These are phyloP conservation scores for Proales similis DNA, from an alignment of 1,140 invertebrate genomes.

Conservation along the genomic window DNA sequence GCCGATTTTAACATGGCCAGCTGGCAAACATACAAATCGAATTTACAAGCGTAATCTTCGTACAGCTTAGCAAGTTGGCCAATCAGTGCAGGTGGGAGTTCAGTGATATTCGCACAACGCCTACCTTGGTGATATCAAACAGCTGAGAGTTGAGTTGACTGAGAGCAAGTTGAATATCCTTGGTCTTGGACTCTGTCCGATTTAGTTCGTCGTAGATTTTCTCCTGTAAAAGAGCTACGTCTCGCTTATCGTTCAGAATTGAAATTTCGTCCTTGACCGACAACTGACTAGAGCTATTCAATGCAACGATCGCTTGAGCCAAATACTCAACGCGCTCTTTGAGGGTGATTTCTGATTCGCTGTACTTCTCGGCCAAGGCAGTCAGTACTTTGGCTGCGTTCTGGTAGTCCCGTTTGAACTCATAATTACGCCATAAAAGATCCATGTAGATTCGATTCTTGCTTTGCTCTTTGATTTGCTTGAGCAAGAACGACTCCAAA, in stretches of 20 bases:
- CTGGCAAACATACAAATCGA: conserved; percentile 56
- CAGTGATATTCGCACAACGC: not conserved
- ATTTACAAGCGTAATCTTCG: conserved; percentile 56
- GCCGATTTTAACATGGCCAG: conserved; percentile 51
- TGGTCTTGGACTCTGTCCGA: conserved; percentile 45
- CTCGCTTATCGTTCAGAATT: conserved; percentile 85
- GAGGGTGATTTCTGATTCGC: conserved; percentile 55
- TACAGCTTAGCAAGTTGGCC: conserved; percentile 60
- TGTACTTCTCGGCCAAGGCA: conserved; percentile 71
- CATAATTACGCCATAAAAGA: conserved; percentile 90
- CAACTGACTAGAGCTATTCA: conserved; percentile 24
- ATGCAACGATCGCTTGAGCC: conserved; percentile 67
- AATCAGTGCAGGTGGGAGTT: not conserved
- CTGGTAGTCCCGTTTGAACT: conserved; percentile 78
- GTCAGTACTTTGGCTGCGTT: conserved; percentile 84
- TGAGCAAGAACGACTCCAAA: conserved; percentile 69
- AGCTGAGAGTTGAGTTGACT: conserved; percentile 56
- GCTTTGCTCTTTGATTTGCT: conserved; percentile 51
- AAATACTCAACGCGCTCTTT: conserved; percentile 75
- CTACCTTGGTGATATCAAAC: conserved; percentile 56
- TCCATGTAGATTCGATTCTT: conserved; percentile 63
- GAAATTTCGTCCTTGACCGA: conserved; percentile 50
- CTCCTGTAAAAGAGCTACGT: conserved; percentile 54
- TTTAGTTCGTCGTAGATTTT: conserved; percentile 39
- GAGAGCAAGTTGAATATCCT: conserved; percentile 48